Percentiles rank a stretch among this genome's conserved stretches.
These are phyloP conservation scores for Hiodon tergisus DNA, from an alignment of 2,113 vertebrate species.

Conservation along the genomic window DNA sequence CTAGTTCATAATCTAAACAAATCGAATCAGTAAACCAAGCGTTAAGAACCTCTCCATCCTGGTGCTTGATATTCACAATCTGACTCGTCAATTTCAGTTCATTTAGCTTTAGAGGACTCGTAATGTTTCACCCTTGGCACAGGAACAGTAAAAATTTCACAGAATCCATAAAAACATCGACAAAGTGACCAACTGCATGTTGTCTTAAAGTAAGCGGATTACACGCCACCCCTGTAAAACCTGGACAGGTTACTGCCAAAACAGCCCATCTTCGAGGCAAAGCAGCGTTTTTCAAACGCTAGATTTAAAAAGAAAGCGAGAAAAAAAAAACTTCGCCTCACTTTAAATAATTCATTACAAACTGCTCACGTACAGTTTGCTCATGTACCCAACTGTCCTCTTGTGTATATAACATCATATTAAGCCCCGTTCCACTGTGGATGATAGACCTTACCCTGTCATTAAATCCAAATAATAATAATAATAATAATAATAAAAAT, in stretches of 20 bases:
- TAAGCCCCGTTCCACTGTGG: constrained; percentile 26
- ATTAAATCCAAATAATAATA: constrained; percentile 46
- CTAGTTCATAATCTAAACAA: constrained; percentile 31
- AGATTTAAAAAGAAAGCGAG: constrained; percentile 31
- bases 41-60: constrained; percentile 26
- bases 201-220: constrained; percentile 12
- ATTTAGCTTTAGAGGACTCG: constrained; percentile 15
- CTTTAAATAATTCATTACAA: constrained; percentile 40
- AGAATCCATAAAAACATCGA: constrained; percentile 24
- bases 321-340: constrained; percentile 29
- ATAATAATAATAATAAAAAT: constrained; percentile 31
- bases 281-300: constrained; percentile 19
- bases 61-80: constrained; percentile 28
- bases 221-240: constrained; percentile 24
- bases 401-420: constrained; percentile 30
- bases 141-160: constrained; percentile 28
- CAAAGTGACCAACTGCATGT: not conserved
- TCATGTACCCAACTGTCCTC: constrained; percentile 31
- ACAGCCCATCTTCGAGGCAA: constrained; percentile 15
- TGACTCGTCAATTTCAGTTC: not conserved
- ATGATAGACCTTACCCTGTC: constrained; percentile 63
- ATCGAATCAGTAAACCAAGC: constrained; percentile 30
- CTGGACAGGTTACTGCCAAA: constrained; percentile 26
- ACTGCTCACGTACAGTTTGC: constrained; percentile 9
- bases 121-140: constrained; percentile 29